Percentiles rank a stretch among this genome's conserved stretches.
These are phyloP conservation scores for Brachionus rubens DNA, from an alignment of 1,140 invertebrate species.

Conservation along the genomic window DNA sequence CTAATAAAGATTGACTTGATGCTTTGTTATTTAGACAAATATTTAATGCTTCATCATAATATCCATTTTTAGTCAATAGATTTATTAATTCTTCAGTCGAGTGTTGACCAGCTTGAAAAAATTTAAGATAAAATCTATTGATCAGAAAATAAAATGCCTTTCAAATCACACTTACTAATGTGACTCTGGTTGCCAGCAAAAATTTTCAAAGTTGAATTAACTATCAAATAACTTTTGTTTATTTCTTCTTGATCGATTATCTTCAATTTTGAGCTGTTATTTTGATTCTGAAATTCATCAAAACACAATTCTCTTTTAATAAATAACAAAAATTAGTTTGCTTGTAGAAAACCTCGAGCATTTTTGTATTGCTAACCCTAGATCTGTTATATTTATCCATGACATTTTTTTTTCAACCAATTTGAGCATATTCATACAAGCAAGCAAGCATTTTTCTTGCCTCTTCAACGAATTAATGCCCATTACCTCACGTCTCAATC, in stretches of 20 bases:
- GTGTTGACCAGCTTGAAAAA: background rate
- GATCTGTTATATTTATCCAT: conserved; percentile 24
- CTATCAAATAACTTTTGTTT: conserved; percentile 27
- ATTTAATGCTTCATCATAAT: conserved; percentile 26
- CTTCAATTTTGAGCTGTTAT: background rate
- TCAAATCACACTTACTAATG: background rate
- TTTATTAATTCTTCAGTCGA: conserved; percentile 11
- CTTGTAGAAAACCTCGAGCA: background rate
- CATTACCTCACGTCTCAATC: background rate
- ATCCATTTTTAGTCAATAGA: conserved; percentile 22
- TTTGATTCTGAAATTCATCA: background rate
- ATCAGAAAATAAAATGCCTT: background rate
- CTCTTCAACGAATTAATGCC: conserved; percentile 15
- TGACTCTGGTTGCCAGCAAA: conserved; percentile 3
- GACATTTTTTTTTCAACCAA: background rate
- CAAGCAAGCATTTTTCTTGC: conserved; percentile 35
- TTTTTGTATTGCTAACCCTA: background rate
- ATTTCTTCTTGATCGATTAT: conserved; percentile 38
- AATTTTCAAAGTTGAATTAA: conserved; percentile 16
- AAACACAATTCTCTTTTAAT: background rate
- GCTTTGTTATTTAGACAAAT: background rate
- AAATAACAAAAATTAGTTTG: background rate
- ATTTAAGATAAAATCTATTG: background rate
- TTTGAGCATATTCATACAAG: conserved; percentile 37
- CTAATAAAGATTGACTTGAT: background rate